Conservation (phyloP, 30 jellyfish, hydroid and myxozoan genomes). For the Calvadosia cruxmelitensis region DNA sequence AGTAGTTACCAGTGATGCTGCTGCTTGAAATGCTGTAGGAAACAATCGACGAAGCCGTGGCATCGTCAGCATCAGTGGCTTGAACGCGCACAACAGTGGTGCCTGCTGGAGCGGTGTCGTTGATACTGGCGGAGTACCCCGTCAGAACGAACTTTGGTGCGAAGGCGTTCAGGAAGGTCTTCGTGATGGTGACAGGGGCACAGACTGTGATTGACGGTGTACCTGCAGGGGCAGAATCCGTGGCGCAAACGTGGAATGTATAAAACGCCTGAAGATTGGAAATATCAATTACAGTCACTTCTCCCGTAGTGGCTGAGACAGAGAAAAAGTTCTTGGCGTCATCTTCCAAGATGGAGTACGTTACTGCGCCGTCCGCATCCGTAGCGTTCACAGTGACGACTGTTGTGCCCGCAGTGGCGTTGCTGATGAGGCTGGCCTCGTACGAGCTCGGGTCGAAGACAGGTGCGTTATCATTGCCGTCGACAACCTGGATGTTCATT, state of each 20-base stretch:
- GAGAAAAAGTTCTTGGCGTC: constrained; percentile 33
- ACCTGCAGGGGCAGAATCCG: constrained; percentile 58
- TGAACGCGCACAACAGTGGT: constrained; percentile 11
- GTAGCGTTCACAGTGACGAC: constrained; percentile 45
- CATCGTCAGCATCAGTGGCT: constrained; percentile 55
- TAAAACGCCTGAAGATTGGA: constrained; percentile 18
- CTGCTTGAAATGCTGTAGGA: constrained; percentile 39
- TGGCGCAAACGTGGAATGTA: constrained; percentile 58
- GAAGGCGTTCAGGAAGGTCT: neutral
- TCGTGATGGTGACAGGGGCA: constrained; percentile 46
- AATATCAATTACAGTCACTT: constrained; percentile 28
- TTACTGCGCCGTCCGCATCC: constrained; percentile 62
- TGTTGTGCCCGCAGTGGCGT: constrained; percentile 26
- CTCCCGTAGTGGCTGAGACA: constrained; percentile 45
- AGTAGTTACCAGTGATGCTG: constrained; percentile 20
- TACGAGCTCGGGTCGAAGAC: constrained; percentile 18
- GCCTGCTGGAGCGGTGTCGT: constrained; percentile 28
- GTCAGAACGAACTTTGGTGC: constrained; percentile 27
- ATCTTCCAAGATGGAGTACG: constrained; percentile 34
- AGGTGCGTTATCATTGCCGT: constrained; percentile 60
- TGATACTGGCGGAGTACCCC: constrained; percentile 31
- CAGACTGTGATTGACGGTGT: constrained; percentile 41
- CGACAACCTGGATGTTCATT: constrained; percentile 22
- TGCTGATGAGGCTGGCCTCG: constrained; percentile 4
- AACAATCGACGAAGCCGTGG: constrained; percentile 31